Base-by-base conservation (phyloP, 2,888 invertebrate species). In the Pimpla rufipes region DNA sequence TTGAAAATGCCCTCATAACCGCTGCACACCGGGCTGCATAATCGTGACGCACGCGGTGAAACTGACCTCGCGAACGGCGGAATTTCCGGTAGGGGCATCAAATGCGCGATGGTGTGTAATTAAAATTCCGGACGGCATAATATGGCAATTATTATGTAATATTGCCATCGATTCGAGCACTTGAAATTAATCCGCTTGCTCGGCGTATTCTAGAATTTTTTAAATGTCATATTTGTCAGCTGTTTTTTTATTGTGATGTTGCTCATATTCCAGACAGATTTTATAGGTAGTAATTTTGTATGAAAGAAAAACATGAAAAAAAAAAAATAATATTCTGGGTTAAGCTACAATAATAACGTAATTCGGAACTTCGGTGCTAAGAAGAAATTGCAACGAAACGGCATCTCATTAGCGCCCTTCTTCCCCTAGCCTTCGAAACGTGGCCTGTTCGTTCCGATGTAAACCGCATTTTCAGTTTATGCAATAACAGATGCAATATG, bases 1-100 rank as follows among this genome's bases (percentile, higher is more conserved):
- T 59, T 42, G 37, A 62, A 67, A 67, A 11, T 45, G 7, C 71
- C 45, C 40, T 40, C 23, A 16, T n/a, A 50, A n/a, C n/a, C 18
- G 10, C 37, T 13, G n/a, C 2, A 13, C 23, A 35, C 13, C 7
- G 8, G 52, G 13, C n/a, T 16, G 62, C 11, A n/a, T 42, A 59
- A 45, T n/a, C 42, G 40, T 42, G 62, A 29, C 29, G 37, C 45
- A n/a, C 37, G 42, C 42, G 11, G 16, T 42, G n/a, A 29, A 55
- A 11, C 29, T 42, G 42, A 45, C 57, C 23, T 8, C 23, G 8
- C 21, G 23, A 13, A n/a, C n/a, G n/a, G 40, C 45, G 62, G 62
- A 62, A 62, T 62, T 29, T 13, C 57, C 23, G 57, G 7, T 55
- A 23, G 42, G 8, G 8, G n/a, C n/a, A n/a, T n/a, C n/a, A n/a